Conservation (phyloP, 2,113 vertebrate genomes). For the Erinaceus europaeus region DNA sequence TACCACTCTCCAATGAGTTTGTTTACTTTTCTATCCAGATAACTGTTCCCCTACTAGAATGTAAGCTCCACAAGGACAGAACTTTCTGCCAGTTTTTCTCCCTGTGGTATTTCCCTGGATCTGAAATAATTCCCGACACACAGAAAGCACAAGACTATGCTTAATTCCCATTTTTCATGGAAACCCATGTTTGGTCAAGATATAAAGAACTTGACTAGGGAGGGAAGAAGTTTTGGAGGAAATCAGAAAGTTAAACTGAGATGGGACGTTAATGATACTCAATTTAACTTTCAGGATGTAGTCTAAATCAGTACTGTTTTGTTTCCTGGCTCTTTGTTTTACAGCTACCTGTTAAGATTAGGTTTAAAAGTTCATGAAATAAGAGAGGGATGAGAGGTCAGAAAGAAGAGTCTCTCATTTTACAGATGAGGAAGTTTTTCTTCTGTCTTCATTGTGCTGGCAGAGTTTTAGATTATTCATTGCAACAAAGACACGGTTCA, state of each 20-base stretch:
- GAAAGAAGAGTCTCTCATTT: neutral
- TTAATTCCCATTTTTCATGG: neutral
- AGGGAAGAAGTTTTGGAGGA: neutral
- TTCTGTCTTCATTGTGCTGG: neutral
- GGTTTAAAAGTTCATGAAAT: neutral
- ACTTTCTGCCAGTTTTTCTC: neutral
- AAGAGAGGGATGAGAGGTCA: neutral
- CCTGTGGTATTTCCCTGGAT: neutral
- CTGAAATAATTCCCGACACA: neutral
- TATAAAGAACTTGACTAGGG: neutral
- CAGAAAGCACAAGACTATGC: neutral
- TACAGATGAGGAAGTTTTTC: neutral
- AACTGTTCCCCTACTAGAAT: neutral
- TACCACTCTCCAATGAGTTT: neutral
- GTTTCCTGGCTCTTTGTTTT: neutral
- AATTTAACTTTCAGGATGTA: neutral
- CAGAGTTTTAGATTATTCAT: slow-evolving; percentile 28
- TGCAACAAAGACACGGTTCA: slow-evolving; percentile 1
- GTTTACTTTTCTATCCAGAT: neutral
- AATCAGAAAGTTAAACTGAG: slow-evolving; percentile 10
- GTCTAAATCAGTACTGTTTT: neutral
- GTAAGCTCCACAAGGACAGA: neutral
- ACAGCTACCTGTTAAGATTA: neutral
- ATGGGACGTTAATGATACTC: neutral
- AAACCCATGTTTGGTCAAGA: neutral